These are phyloP conservation scores for Sebastes steindachneri DNA, from an alignment of 2,797 vertebrate genomes.

Conservation along the genomic window DNA sequence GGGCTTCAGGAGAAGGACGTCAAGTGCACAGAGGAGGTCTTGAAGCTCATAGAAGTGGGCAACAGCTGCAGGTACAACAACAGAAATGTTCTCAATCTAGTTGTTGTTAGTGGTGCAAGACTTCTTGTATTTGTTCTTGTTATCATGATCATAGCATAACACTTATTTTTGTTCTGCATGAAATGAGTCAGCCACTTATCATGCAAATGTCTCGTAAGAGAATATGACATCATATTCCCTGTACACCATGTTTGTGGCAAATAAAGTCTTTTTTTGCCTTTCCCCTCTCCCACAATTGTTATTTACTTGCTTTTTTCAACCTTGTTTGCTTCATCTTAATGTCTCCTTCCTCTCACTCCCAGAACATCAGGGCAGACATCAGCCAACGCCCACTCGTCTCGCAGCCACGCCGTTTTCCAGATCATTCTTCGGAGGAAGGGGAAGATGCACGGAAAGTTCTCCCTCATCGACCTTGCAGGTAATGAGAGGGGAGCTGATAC, in stretches of 20 bases:
- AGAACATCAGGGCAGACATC: constrained; percentile 98
- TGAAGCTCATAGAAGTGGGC: constrained; percentile 97
- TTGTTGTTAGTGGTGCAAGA: neutral
- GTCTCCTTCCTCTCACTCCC: neutral
- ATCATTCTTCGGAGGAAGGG: constrained; percentile 94
- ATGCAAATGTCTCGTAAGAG: neutral
- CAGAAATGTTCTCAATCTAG: neutral
- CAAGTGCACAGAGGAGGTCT: constrained; percentile 95
- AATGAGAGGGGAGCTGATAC: constrained; percentile 96
- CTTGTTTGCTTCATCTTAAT: neutral
- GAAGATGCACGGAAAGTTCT: constrained; percentile 97
- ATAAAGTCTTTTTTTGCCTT: neutral
- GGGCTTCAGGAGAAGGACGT: constrained; percentile 95
- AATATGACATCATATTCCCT: neutral
- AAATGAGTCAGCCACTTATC: neutral
- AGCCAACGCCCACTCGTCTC: constrained; percentile 96
- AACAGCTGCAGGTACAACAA: constrained; percentile 95
- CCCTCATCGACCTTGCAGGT: constrained; percentile 94
- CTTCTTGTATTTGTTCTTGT: neutral
- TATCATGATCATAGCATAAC: neutral
- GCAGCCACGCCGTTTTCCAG: constrained; percentile 96
- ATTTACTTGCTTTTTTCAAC: neutral
- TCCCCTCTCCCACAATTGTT: neutral
- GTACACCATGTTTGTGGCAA: neutral
- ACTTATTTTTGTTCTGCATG: neutral